These are phyloP conservation scores for Bubo scandiacus DNA, from an alignment of 2,113 vertebrate genomes.

Conservation along the genomic window DNA sequence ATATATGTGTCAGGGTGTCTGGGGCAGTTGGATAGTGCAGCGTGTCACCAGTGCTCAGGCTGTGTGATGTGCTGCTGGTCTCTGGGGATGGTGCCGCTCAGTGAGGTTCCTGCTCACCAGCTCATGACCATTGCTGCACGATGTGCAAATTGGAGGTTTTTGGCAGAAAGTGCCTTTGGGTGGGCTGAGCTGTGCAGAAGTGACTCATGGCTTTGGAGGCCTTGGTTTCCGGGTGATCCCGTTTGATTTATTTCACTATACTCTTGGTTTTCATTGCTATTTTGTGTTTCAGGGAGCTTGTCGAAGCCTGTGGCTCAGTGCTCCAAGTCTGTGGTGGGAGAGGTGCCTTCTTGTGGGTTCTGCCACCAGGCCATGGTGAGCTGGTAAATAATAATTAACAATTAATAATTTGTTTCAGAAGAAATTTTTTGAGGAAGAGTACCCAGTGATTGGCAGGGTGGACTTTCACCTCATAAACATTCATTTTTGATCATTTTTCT, in stretches of 20 bases:
- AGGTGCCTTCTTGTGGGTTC: not conserved
- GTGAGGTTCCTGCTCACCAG: not conserved
- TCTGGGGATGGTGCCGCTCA: accelerated
- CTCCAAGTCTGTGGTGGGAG: not conserved
- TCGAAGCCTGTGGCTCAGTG: not conserved
- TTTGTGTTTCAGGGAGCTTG: not conserved
- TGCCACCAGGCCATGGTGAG: not conserved
- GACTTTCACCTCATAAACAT: not conserved
- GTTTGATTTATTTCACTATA: not conserved
- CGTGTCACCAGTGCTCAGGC: not conserved
- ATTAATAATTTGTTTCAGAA: not conserved
- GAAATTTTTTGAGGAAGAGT: not conserved
- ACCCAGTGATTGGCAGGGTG: not conserved
- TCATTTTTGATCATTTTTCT: not conserved
- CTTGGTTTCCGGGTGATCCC: not conserved
- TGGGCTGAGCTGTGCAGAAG: not conserved
- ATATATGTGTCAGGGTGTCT: not conserved
- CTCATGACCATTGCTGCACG: accelerated
- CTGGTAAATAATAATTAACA: not conserved
- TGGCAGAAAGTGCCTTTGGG: not conserved
- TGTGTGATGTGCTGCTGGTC: not conserved
- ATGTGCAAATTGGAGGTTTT: not conserved
- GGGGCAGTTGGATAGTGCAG: not conserved
- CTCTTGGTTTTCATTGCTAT: not conserved
- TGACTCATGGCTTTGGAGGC: not conserved